Evolutionary conservation across 1,140 invertebrate species (phyloP), one percentile per base, ranked within the genome.

Genomic region (Zaprionus gabonicus): DNA sequence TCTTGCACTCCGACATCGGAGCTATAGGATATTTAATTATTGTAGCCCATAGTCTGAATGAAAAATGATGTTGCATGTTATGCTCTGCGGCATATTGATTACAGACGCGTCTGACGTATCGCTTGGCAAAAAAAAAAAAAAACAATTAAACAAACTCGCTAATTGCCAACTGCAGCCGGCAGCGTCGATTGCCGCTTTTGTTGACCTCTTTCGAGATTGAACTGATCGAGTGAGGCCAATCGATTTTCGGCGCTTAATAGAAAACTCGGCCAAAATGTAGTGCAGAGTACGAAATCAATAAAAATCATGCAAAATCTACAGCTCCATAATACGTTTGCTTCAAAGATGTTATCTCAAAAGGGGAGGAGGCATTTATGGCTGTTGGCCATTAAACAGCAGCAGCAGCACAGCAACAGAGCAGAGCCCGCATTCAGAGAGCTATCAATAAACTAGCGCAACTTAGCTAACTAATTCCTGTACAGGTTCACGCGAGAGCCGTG

Each of bases 131-230:
- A 65, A 76, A 49, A 51, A 49, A 51, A 49, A 25, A 65, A 76
- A 59, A 67, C 28, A 59, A 62, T 77, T 77, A 49, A 73, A 63
- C 27, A 58, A 70, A 81, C 49, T 73, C 44, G 63, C 63, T 88
- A 90, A 90, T 90, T 69, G 81, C 69, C 78, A 80, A 76, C 75
- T 88, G 71, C 71, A 76, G 74, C 78, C 84, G 41, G 80, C 84
- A 46, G 53, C 58, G 31, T 53, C 64, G 31, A 59, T 49, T 46
- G 51, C 27, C 53, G 34, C 80, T 56, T 56, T 63, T 66, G 70
- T 51, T 84, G 81, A 85, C 78, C 84, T 81, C 78, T 81, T 81
- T 90, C 66, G 20, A 23, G 20, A 4, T 51, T 20, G 46, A 34
- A 34, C 31, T 13, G 17, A 56, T 31, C 13, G 31, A 28, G 23